phyloP scores from a whole-genome alignment of 2,113 vertebrate species.

The Nothoprocta pentlandii region DNA sequence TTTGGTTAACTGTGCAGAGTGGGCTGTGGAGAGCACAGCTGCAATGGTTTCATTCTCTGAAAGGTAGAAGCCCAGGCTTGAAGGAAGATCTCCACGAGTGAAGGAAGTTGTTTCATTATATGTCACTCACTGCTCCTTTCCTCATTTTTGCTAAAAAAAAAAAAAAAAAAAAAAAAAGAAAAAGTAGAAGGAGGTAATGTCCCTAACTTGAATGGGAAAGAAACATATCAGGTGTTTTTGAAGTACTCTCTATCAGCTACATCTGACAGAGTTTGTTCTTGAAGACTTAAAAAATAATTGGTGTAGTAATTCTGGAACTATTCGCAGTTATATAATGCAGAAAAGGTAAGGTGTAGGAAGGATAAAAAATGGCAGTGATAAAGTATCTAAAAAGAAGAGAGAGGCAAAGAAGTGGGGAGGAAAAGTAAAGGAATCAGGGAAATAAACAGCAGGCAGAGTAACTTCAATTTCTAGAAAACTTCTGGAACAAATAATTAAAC shows the following conservation, averaged over 20 bases:
- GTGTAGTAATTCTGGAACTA: neutral
- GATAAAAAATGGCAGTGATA: neutral
- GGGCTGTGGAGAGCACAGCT: rapidly evolving
- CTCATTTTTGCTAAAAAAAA: neutral
- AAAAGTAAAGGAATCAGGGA: neutral
- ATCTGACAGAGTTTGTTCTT: neutral
- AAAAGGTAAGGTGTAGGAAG: neutral
- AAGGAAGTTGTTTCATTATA: neutral
- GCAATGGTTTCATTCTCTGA: neutral
- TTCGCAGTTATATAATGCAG: neutral
- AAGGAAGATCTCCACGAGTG: neutral
- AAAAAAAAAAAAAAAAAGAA: neutral
- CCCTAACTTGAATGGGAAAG: neutral
- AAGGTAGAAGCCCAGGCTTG: neutral
- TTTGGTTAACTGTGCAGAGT: neutral
- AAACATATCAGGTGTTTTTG: neutral
- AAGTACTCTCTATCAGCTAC: neutral
- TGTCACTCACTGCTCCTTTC: neutral
- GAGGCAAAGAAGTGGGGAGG: neutral
- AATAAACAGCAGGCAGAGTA: neutral
- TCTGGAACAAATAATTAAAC: neutral
- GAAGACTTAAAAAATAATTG: neutral
- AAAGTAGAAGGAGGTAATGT: neutral
- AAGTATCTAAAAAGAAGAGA: neutral
- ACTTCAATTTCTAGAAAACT: neutral